These are phyloP conservation scores for Cerastis rubricosa DNA, from an alignment of 2,888 invertebrate species.

Conservation along the genomic window DNA sequence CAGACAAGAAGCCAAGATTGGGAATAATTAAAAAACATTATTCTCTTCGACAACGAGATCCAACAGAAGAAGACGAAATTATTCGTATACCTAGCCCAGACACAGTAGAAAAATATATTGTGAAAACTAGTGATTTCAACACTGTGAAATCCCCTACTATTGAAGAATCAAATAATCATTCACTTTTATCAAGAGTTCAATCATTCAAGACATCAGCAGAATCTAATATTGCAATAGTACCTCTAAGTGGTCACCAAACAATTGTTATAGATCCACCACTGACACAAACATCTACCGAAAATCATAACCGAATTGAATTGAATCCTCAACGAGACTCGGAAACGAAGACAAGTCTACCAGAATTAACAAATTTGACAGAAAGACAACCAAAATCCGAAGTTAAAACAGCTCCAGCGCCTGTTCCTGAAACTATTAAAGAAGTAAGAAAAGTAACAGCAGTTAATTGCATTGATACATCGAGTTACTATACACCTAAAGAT, in stretches of 20 bases:
- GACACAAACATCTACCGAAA: conserved; percentile 71
- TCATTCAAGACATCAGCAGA: conserved; percentile 88
- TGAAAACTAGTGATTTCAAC: conserved; percentile 67
- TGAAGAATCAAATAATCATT: conserved; percentile 79
- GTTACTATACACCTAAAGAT: conserved; percentile 82
- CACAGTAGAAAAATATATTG: conserved; percentile 76
- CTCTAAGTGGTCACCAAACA: conserved; percentile 90
- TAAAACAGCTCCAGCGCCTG: conserved; percentile 55
- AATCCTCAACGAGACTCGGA: conserved; percentile 54
- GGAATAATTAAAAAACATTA: conserved; percentile 86
- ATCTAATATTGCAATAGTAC: conserved; percentile 87
- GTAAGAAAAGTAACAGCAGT: conserved; percentile 64
- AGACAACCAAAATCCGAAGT: conserved; percentile 50
- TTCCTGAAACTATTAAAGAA: conserved; percentile 68
- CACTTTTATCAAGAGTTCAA: conserved; percentile 86
- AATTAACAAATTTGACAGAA: conserved; percentile 47
- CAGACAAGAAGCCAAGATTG: conserved; percentile 76
- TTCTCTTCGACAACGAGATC: conserved; percentile 88
- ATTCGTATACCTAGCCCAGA: conserved; percentile 85
- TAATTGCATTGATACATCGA: conserved; percentile 79
- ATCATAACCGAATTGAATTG: conserved; percentile 54
- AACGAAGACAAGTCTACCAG: conserved; percentile 49
- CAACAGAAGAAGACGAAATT: conserved; percentile 81
- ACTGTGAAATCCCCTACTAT: conserved; percentile 23
- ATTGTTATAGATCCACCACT: conserved; percentile 88